Evolutionary conservation across 2,797 vertebrate genomes (phyloP), one percentile per base, ranked within the genome.

Genomic region (Poeciliopsis turneri): DNA sequence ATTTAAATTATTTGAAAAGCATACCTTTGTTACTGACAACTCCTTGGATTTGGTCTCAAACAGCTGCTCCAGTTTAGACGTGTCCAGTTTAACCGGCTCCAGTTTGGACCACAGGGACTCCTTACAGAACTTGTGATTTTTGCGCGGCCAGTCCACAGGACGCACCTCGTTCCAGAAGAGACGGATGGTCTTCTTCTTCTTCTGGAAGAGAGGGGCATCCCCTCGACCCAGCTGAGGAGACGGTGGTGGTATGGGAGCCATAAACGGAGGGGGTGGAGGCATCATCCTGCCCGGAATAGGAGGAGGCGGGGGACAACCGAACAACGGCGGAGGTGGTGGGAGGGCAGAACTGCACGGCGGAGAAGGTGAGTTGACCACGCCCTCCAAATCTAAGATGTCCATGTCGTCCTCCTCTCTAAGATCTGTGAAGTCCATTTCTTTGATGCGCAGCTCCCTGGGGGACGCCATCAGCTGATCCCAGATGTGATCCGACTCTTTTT

Each of bases 41-140:
- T 99, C 98, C 95, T 99, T 99, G 88, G 98, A 99, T 82, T 99
- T 99, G 55, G 97, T 97, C 93, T 99, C 98, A 94, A 99, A 99
- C 87, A 99, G 97, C 94, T 98, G 97, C 92, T 99, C 98, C 94
- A 99, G 94, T 90, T 97, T 98, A 94, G 97, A 97, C 13, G 97
- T 98, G 94, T 99, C 98, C 92, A 99, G 90, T 89, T 97, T 98
- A 86, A 99, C 95, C 5, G 97, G 97, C 88, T 99, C 98, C 95
- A 99, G 96, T 95, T 97, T 97, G 78, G 97, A 97, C 98, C 98
- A 99, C 85, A 99, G 95, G 84, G 97, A 98, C 92, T 98, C 97
- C 94, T 95, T 97, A 92, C 96, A 97, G 88, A 93, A 95, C 84
- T 96, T 97, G 89, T 97, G 97, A 87, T 94, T 97, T 90, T 96